Percentiles rank a stretch among this genome's conserved stretches.
Evolutionary conservation across 2,888 invertebrate species (phyloP).

Genomic region (Dicranocentrus wangi): DNA sequence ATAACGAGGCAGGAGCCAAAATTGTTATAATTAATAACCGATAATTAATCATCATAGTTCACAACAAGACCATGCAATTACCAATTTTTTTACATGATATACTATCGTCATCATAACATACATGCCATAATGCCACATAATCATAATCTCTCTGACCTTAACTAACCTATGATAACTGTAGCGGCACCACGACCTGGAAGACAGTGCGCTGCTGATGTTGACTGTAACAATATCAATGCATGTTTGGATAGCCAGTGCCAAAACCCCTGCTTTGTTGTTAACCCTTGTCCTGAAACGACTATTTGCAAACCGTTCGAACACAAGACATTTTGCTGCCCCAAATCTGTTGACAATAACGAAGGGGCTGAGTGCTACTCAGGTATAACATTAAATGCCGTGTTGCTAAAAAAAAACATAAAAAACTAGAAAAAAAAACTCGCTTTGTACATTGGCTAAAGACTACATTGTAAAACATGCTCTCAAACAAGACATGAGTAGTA

Average conservation of each 20-base stretch:
- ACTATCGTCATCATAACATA: no score
- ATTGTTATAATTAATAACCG: no score
- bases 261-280: constrained; percentile 74
- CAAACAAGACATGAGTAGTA: neutral
- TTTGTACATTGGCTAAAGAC: constrained; percentile 14
- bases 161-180: constrained; percentile 44
- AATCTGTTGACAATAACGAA: constrained; percentile 73
- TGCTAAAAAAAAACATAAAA: constrained; percentile 11
- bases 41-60: no score
- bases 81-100: no score
- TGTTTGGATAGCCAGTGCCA: constrained; percentile 74
- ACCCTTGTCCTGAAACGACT: constrained; percentile 74
- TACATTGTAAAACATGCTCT: no score
- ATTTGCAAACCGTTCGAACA: constrained; percentile 74
- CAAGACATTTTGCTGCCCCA: constrained; percentile 74
- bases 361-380: constrained; percentile 72
- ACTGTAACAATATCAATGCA: constrained; percentile 74
- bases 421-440: no score
- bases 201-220: constrained; percentile 73
- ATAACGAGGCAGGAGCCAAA: no score
- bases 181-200: constrained; percentile 73
- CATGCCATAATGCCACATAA: no score
- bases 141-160: neutral
- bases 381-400: constrained; percentile 37
- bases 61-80: no score